These are phyloP conservation scores for Drosophila lacteicornis DNA, from an alignment of 1,140 invertebrate genomes.

Conservation along the genomic window DNA sequence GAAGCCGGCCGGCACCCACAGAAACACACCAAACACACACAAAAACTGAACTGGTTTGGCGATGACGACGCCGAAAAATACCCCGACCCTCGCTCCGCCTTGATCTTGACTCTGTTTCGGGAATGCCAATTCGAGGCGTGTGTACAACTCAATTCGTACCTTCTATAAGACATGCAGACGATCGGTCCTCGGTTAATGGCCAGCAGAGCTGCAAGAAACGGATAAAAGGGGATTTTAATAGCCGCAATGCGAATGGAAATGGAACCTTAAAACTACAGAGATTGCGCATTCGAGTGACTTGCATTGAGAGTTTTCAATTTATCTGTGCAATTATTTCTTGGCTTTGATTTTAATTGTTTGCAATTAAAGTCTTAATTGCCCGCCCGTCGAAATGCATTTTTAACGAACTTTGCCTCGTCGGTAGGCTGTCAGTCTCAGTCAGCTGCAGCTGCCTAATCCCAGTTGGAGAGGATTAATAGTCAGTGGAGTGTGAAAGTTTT, in stretches of 20 bases:
- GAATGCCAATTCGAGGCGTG: constrained; percentile 26
- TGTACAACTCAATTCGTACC: constrained; percentile 61
- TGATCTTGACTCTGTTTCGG: constrained; percentile 19
- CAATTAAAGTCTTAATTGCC: constrained; percentile 78
- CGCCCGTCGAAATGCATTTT: constrained; percentile 64
- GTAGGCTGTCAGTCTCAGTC: constrained; percentile 40
- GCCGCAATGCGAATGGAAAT: constrained; percentile 29
- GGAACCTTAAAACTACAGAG: constrained; percentile 22
- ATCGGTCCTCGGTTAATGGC: constrained; percentile 31
- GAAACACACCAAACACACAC: constrained; percentile 18
- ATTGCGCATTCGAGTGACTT: constrained; percentile 43
- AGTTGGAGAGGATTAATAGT: constrained; percentile 24
- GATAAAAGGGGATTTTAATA: constrained; percentile 26
- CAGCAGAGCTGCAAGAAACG: constrained; percentile 27
- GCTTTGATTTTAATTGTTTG: constrained; percentile 76
- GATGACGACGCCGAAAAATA: constrained; percentile 29
- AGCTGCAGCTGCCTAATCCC: constrained; percentile 45
- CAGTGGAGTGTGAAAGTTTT: constrained; percentile 64
- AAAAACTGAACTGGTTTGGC: constrained; percentile 51
- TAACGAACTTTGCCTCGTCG: constrained; percentile 60
- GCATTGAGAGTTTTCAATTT: constrained; percentile 51
- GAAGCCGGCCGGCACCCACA: constrained; percentile 66
- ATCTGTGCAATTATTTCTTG: constrained; percentile 57
- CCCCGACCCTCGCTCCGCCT: constrained; percentile 8
- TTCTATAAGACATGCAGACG: constrained; percentile 72